phyloP scores from a whole-genome alignment of 2,797 vertebrate species.

The Microcaecilia unicolor region DNA sequence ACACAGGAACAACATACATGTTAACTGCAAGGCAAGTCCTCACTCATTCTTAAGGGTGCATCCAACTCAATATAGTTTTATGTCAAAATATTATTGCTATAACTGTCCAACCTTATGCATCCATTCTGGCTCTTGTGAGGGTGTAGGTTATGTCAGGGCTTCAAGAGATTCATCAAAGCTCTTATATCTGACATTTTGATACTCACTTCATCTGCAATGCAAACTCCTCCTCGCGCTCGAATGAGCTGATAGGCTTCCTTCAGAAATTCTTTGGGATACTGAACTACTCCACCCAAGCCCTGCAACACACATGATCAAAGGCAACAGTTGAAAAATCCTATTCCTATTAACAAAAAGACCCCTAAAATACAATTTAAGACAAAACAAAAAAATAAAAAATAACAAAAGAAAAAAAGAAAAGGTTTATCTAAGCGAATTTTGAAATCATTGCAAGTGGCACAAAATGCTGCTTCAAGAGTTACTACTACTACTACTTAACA shows the following conservation, averaged over 20 bases:
- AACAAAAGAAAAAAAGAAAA: background rate
- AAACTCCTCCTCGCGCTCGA: conserved; percentile 75
- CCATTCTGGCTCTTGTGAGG: too few relatives aligned
- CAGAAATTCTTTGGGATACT: conserved; percentile 82
- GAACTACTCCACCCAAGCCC: conserved; percentile 82
- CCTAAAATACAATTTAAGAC: background rate
- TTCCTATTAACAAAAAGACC: background rate
- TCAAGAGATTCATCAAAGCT: too few relatives aligned
- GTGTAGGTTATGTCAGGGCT: too few relatives aligned
- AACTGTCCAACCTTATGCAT: too few relatives aligned
- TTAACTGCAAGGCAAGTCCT: too few relatives aligned
- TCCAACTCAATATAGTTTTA: too few relatives aligned
- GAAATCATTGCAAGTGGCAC: background rate
- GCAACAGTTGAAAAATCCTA: background rate
- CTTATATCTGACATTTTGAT: rapidly evolving
- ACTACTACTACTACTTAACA: too few relatives aligned
- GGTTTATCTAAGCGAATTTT: background rate
- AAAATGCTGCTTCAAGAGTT: too few relatives aligned
- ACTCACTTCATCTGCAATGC: conserved; percentile 85
- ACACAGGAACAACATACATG: too few relatives aligned
- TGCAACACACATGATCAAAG: conserved; percentile 31
- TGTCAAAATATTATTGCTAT: too few relatives aligned
- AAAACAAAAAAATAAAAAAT: background rate
- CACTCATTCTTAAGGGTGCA: too few relatives aligned
- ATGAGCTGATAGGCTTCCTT: conserved; percentile 75